phyloP scores from a whole-genome alignment of 2,113 vertebrate genomes.

The Embiotoca jacksoni region DNA sequence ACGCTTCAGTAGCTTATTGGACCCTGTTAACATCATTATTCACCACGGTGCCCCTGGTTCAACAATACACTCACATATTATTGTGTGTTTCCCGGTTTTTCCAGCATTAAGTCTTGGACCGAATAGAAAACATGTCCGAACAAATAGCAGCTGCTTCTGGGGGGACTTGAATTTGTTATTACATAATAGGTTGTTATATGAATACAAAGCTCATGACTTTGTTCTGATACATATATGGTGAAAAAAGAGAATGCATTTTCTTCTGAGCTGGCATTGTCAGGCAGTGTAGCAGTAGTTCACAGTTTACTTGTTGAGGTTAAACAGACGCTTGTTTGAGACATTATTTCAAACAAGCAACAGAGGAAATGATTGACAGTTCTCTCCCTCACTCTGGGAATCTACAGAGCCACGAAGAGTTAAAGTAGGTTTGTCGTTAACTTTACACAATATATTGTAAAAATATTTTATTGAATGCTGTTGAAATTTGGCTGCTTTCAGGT shows the following conservation, averaged over 20 bases:
- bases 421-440: background rate
- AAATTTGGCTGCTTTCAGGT: background rate
- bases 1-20: constrained; percentile 30
- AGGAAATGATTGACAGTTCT: background rate
- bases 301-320: constrained; percentile 14
- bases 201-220: constrained; percentile 32
- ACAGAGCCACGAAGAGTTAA: background rate
- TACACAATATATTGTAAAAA: background rate
- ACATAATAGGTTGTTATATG: constrained; percentile 18
- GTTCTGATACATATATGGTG: background rate
- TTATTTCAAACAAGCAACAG: constrained; percentile 11
- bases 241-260: constrained; percentile 5
- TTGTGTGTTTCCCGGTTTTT: constrained; percentile 30
- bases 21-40: constrained; percentile 37
- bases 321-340: background rate
- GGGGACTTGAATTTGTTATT: constrained; percentile 30
- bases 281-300: background rate
- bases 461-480: background rate
- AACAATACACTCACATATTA: constrained; percentile 29
- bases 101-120: constrained; percentile 34
- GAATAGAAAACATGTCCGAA: constrained; percentile 50
- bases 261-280: background rate
- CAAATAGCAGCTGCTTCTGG: constrained; percentile 32
- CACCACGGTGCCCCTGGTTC: constrained; percentile 28
- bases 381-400: background rate